phyloP scores from a whole-genome alignment of 2,113 vertebrate species.

The Gulo gulo region DNA sequence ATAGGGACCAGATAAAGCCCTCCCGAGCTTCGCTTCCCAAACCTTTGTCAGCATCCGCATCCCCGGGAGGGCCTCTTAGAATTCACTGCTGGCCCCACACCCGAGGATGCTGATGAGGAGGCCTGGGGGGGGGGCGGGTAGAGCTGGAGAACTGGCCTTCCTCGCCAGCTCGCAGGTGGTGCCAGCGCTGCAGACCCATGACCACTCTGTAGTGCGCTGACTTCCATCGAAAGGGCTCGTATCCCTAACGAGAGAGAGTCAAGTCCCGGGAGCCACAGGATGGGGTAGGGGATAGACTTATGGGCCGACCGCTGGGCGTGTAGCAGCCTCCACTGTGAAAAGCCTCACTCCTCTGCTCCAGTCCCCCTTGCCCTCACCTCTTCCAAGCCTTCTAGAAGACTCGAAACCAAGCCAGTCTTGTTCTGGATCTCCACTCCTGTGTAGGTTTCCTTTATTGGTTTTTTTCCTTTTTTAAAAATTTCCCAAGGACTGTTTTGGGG shows the following conservation, averaged over 20 bases:
- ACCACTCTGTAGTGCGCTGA: not conserved
- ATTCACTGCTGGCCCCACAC: not conserved
- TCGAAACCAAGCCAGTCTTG: not conserved
- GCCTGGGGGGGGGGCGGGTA: not conserved
- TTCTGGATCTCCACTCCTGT: not conserved
- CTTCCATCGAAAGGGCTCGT: not conserved
- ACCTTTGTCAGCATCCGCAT: not conserved
- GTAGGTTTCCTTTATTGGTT: not conserved
- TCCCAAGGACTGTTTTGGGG: not conserved
- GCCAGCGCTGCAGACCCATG: not conserved
- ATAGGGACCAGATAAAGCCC: not conserved
- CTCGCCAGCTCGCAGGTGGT: not conserved
- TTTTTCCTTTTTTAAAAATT: not conserved
- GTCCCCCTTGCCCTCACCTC: too few species aligned
- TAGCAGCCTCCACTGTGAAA: not conserved
- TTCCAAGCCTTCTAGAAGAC: not conserved
- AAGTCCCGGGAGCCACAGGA: not conserved
- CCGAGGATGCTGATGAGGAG: not conserved
- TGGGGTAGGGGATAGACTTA: not conserved
- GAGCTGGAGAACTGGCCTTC: not conserved
- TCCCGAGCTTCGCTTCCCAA: not conserved
- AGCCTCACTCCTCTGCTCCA: not conserved
- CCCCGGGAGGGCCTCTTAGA: not conserved
- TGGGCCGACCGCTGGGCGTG: not conserved
- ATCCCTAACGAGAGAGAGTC: not conserved